These are phyloP conservation scores for Mactromeris polynyma DNA, from an alignment of 2,888 invertebrate genomes.

Conservation along the genomic window DNA sequence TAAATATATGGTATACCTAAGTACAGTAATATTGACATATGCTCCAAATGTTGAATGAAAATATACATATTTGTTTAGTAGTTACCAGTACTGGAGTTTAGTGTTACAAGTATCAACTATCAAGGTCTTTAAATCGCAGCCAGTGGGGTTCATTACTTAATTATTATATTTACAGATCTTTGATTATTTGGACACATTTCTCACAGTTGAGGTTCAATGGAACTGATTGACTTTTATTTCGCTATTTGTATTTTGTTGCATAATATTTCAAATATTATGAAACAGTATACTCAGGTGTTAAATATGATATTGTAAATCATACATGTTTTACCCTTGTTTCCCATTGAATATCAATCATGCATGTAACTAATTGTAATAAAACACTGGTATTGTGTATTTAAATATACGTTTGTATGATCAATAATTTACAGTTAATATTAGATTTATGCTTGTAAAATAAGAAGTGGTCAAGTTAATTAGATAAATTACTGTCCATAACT, in stretches of 20 bases:
- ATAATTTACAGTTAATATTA: neutral
- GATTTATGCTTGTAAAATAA: neutral
- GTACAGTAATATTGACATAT: too few relatives aligned
- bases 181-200: neutral
- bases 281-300: neutral
- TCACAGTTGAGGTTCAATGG: neutral
- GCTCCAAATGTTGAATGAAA: too few relatives aligned
- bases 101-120: neutral
- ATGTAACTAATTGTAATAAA: neutral
- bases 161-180: neutral
- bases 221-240: slow-evolving; percentile 2
- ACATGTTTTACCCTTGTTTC: neutral
- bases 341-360: neutral
- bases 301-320: neutral
- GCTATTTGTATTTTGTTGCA: slow-evolving; percentile 5
- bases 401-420: neutral
- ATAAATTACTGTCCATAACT: neutral
- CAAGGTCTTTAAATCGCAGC: neutral
- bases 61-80: too few relatives aligned
- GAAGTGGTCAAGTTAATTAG: neutral
- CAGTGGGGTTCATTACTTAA: neutral
- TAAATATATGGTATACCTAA: too few relatives aligned
- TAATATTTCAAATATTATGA: slow-evolving; percentile 3
- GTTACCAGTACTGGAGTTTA: too few relatives aligned
- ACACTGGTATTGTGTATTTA: neutral